These are phyloP conservation scores for Drosophila malerkotliana DNA, from an alignment of 1,140 invertebrate genomes.

Conservation along the genomic window DNA sequence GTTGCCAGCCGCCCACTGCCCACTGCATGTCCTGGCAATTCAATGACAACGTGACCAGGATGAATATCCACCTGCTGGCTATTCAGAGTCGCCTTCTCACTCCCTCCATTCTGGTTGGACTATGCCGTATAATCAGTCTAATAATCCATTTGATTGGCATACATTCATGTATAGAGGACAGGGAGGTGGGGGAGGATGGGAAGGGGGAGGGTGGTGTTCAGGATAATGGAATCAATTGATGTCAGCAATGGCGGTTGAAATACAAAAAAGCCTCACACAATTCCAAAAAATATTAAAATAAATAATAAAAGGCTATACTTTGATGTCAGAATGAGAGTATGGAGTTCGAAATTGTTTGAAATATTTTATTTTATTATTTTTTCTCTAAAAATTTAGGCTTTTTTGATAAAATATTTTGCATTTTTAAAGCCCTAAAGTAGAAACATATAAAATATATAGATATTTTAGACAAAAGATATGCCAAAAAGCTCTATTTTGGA, in stretches of 20 bases:
- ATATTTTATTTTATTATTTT: not conserved
- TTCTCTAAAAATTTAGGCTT: not conserved
- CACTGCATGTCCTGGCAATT: constrained; percentile 1
- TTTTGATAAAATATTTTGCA: no score
- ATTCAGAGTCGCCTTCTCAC: no score
- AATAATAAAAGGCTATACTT: not conserved
- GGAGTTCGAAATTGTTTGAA: no score
- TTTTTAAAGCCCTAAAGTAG: no score
- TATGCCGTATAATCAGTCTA: constrained; percentile 37
- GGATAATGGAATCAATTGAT: constrained; percentile 20
- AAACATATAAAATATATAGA: no score
- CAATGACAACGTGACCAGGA: constrained; percentile 21
- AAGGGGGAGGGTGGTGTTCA: not conserved
- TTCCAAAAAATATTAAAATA: constrained; percentile 4
- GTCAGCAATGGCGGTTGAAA: constrained; percentile 1
- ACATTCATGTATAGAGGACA: constrained; percentile 7
- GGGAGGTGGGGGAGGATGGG: not conserved
- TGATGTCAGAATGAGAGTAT: no score
- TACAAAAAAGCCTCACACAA: not conserved
- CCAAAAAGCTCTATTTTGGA: not conserved
- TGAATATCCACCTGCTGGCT: not conserved
- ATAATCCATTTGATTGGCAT: constrained; percentile 46
- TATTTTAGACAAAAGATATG: no score
- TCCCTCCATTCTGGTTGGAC: not conserved
- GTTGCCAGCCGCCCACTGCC: constrained; percentile 11